Evolutionary conservation across 2,888 invertebrate genomes (phyloP), one percentile per base, ranked within the genome.

Genomic region (Campoplex nolae): DNA sequence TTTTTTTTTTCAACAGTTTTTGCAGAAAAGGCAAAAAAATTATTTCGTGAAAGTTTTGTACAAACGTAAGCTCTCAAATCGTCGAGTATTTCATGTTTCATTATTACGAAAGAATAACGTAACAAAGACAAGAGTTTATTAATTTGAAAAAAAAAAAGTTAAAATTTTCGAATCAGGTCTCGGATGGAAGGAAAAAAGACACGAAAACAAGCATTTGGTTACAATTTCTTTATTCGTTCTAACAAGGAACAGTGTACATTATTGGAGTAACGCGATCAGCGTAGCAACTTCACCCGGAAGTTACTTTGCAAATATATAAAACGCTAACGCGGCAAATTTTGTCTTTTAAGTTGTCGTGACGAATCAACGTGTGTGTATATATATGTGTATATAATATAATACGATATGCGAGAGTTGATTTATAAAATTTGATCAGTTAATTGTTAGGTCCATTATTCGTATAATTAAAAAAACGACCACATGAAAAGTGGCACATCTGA

Each of bases 161-260:
- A 18, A 28, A 28, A 28, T 16, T 38, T 13, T 32, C 51, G 58
- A 28, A 13, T 28, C 4, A 32, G 0, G 16, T 62, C 28, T 62
- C 16, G 32, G 32, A 13, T 28, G 23, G 13, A 58, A 58, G 28
- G 58, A 42, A 65, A 9, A 54, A 28, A 67, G 9, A 23, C n/a
- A 48, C 9, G 4, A 9, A 38, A 68, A 23, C 2, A 65, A 28
- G 38, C 28, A 62, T 81, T 58, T 28, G 62, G 38, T 79, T 78
- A 82, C 87, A 84, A 54, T 87, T 87, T 80, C 11, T 81, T 75
- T 77, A 81, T 85, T 73, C 38, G 56, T 65, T 65, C 82, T 82
- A 82, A 82, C 84, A 78, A 82, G 71, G 42, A 84, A 78, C 71
- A 54, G 84, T 78, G 80, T 87, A 83, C 77, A 84, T 78, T 62